Conservation (phyloP, 64 coral and sea anemone genomes). For the Exaiptasia diaphana region DNA sequence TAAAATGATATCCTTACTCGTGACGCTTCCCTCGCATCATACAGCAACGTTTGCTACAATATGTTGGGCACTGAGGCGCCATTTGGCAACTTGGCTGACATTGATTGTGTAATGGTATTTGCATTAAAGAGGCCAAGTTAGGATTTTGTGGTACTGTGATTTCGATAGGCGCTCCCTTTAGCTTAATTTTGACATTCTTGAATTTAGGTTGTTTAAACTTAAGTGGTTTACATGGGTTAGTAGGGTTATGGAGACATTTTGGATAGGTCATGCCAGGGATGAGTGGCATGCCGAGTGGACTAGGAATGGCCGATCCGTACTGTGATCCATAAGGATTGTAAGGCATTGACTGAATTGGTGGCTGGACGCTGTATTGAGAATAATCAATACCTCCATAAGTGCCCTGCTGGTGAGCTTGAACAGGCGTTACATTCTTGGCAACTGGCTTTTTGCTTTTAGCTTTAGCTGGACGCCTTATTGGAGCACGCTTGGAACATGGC, state of each 20-base stretch:
- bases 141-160: constrained; percentile 25
- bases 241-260: constrained; percentile 16
- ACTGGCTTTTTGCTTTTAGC: neutral
- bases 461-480: neutral
- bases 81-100: neutral
- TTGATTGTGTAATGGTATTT: neutral
- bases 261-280: constrained; percentile 20
- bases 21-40: constrained; percentile 17
- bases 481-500: neutral
- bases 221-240: constrained; percentile 33
- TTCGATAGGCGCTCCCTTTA: constrained; percentile 1
- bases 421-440: neutral
- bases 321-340: constrained; percentile 10
- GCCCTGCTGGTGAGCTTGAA: too few species aligned
- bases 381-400: constrained; percentile 18
- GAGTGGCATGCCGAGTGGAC: constrained; percentile 1
- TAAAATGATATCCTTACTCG: neutral
- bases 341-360: constrained; percentile 15
- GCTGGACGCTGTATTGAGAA: neutral
- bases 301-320: neutral
- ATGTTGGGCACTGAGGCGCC: neutral
- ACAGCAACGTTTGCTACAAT: constrained; percentile 12
- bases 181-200: constrained; percentile 4
- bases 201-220: constrained; percentile 26
- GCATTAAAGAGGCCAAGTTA: constrained; percentile 14